A percentile compares a stretch with the other conserved stretches of the same genome.
Conservation (phyloP, 2,888 invertebrate species). For the Drosophila algonquin region DNA sequence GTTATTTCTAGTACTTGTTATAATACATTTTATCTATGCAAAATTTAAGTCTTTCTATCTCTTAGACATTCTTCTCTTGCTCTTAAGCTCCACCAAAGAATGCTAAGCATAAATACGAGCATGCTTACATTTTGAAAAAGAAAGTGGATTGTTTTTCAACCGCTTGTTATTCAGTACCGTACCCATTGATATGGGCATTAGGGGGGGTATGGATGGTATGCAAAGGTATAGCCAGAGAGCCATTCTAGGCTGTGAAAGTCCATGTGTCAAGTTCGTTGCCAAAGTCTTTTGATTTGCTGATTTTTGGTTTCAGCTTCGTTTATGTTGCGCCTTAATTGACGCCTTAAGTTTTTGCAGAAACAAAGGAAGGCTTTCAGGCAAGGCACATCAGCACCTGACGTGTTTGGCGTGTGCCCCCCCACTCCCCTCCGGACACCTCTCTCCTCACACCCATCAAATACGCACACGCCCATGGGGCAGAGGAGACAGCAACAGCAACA, state of each 20-base stretch:
- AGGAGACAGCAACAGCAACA: constrained; percentile 45
- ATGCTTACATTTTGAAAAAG: constrained; percentile 11
- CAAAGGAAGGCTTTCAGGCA: constrained; percentile 36
- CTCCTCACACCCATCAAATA: constrained; percentile 52
- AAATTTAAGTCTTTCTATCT: neutral
- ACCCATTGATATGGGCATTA: constrained; percentile 20
- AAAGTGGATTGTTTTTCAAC: constrained; percentile 19
- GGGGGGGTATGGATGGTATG: neutral
- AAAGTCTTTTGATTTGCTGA: constrained; percentile 61
- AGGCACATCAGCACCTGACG: constrained; percentile 49
- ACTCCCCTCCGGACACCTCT: constrained; percentile 28
- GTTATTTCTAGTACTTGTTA: too few species aligned
- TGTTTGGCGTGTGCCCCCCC: constrained; percentile 50
- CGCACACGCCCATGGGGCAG: constrained; percentile 72
- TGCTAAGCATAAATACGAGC: neutral
- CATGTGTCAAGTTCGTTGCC: constrained; percentile 66
- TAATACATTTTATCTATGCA: too few species aligned
- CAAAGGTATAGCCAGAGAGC: neutral
- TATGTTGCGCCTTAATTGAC: constrained; percentile 70
- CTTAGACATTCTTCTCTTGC: neutral
- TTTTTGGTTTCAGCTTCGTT: constrained; percentile 28
- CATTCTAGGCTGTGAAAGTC: constrained; percentile 69
- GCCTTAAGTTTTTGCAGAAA: constrained; percentile 50
- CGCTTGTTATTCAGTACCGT: constrained; percentile 19
- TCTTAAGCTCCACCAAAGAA: neutral